phyloP scores from a whole-genome alignment of 2,888 invertebrate species.

The Patella depressa region DNA sequence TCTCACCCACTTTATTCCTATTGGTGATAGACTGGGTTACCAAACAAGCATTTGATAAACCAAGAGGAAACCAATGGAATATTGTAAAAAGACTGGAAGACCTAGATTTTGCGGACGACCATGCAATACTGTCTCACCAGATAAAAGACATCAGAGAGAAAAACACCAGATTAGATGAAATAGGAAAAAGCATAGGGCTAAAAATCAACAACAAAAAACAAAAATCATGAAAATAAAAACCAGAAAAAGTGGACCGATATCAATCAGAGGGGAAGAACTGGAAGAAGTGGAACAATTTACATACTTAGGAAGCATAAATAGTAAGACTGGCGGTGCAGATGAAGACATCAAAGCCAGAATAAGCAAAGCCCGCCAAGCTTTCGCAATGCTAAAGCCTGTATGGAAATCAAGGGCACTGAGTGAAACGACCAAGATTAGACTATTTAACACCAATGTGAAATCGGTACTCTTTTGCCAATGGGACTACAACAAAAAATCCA shows the following conservation, averaged over 20 bases:
- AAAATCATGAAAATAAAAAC: slow-evolving; percentile 22
- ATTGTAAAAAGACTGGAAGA: not conserved
- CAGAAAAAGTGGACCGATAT: slow-evolving; percentile 6
- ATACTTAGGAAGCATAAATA: not conserved
- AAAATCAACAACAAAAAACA: slow-evolving; percentile 21
- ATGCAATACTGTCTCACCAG: not conserved
- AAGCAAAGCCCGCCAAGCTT: too few relatives aligned
- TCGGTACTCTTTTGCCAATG: too few relatives aligned
- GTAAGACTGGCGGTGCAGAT: too few relatives aligned
- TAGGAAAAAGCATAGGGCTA: too few relatives aligned
- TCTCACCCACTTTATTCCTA: not conserved
- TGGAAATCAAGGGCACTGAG: too few relatives aligned
- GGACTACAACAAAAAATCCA: too few relatives aligned
- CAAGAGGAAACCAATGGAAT: not conserved
- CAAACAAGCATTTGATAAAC: not conserved
- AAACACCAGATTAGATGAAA: not conserved
- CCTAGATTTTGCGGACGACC: not conserved
- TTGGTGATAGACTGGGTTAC: not conserved
- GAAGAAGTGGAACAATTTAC: not conserved
- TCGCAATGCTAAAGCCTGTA: too few relatives aligned
- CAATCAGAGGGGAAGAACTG: not conserved
- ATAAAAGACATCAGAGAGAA: not conserved
- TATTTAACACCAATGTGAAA: too few relatives aligned
- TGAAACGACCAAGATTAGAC: too few relatives aligned
- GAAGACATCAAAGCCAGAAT: too few relatives aligned